Evolutionary conservation across 2,797 vertebrate genomes (phyloP), one percentile per base, ranked within the genome.

Genomic region (Gymnothorax reevesii): DNA sequence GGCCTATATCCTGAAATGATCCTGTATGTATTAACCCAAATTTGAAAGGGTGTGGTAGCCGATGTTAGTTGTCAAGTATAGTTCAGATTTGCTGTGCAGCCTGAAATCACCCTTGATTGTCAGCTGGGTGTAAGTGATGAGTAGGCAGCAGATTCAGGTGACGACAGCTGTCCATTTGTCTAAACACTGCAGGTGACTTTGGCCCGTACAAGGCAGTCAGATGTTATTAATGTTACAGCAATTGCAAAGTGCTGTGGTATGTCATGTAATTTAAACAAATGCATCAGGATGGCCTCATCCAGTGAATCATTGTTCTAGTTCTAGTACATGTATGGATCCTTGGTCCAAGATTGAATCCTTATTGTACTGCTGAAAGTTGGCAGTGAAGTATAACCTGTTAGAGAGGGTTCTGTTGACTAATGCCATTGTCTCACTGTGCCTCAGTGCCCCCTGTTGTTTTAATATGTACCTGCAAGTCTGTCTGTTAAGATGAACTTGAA

Each of bases 171-270:
- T 79, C 22, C 20, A n/a, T 3, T 79, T 79, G 49, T 77, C 17
- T 20, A 7, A 77, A 79, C 54, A 20, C 54, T 52, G 5, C 22
- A n/a, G 42, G 15, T 49, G 17, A 20, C 15, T 27, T 54, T 79
- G 22, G 15, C 17, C 75, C 42, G 54, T 79, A 9, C 69, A 73
- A 10, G 25, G 13, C 17, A 1, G 0, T 1, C 75, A 79, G 22
- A 79, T 79, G 75, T 52, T n/a, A 60, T 86, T 57, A 69, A 77
- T 77, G 64, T 57, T 84, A 87, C 69, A 85, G 33, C 75, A 33
- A 42, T 87, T 85, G 79, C 83, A 82, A 66, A 79, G 79, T 80
- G 73, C 85, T 12, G 87, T 22, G 2, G 22, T 82, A 22, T 22
- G 20, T 27, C 59, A 22, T 55, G 22, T 55, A 83, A 66, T 54